These are phyloP conservation scores for Phania funesta DNA, from an alignment of 2,888 invertebrate genomes.

Conservation along the genomic window DNA sequence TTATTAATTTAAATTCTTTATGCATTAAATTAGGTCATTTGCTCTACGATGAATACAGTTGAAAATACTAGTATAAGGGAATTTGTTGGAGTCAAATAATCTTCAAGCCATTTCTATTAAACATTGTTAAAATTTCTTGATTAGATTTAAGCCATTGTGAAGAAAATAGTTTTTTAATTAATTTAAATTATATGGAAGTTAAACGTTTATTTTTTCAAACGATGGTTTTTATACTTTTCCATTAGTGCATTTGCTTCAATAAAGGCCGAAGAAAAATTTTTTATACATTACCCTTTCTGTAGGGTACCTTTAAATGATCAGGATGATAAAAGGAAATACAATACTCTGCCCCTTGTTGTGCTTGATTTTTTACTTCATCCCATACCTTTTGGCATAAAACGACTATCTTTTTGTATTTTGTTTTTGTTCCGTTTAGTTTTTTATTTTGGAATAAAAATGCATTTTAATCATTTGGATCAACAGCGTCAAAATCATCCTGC, in stretches of 20 bases:
- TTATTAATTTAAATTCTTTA: no score
- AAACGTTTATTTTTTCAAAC: no score
- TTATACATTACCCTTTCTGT: neutral
- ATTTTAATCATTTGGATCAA: constrained; percentile 71
- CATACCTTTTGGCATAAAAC: constrained; percentile 37
- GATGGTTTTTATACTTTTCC: no score
- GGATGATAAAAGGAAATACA: constrained; percentile 29
- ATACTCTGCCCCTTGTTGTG: neutral
- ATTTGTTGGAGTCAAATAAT: no score
- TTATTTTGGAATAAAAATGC: constrained; percentile 70
- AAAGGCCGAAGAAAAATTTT: neutral
- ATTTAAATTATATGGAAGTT: no score
- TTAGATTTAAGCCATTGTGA: no score
- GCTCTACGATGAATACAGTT: no score
- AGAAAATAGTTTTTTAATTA: no score
- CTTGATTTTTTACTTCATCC: neutral
- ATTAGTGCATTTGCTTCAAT: neutral
- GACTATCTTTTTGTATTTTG: neutral
- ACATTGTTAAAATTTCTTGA: no score
- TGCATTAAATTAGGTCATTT: no score
- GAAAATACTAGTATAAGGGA: no score
- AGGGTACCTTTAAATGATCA: constrained; percentile 17
- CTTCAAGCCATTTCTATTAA: no score
- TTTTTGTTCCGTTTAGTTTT: constrained; percentile 26
- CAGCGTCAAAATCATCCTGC: constrained; percentile 62